Conservation (phyloP, 2,888 invertebrate species). For the Dendrolimus houi region DNA sequence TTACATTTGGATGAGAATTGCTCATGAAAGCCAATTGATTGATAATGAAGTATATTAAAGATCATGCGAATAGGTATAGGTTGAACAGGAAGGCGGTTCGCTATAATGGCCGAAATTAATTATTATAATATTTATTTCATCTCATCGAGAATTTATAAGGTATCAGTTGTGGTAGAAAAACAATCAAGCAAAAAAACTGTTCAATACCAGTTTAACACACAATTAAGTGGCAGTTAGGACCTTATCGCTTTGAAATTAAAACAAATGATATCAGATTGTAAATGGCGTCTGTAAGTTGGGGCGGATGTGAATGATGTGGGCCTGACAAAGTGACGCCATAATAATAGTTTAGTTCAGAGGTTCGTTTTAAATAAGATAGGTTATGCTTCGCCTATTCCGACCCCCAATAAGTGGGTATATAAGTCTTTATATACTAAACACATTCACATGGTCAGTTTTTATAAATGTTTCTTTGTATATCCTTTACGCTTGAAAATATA, state of each 20-base stretch:
- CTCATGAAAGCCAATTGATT: too few relatives aligned
- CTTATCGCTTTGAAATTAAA: conserved; percentile 32
- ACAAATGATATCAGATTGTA: conserved; percentile 56
- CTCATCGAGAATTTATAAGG: too few relatives aligned
- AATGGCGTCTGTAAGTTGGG: conserved; percentile 46
- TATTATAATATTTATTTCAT: too few relatives aligned
- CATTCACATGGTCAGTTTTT: conserved; percentile 26
- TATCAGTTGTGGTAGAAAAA: too few relatives aligned
- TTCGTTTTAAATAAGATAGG: conserved; percentile 67
- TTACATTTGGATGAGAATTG: too few relatives aligned
- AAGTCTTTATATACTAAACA: conserved; percentile 18
- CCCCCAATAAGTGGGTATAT: conserved; percentile 43
- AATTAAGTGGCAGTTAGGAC: conserved; percentile 27
- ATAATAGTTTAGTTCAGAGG: conserved; percentile 62
- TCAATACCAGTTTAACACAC: background rate
- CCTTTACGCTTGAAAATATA: background rate
- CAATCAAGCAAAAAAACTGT: too few relatives aligned
- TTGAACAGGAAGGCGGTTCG: too few relatives aligned
- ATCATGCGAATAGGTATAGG: too few relatives aligned
- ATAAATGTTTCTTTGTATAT: background rate
- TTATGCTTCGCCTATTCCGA: conserved; percentile 56
- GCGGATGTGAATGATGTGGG: conserved; percentile 70
- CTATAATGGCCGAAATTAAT: too few relatives aligned
- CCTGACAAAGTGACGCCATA: conserved; percentile 67
- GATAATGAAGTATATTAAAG: too few relatives aligned